Evolutionary conservation across 2,888 invertebrate species (phyloP).

Genomic region (Tenthredo mesomela): DNA sequence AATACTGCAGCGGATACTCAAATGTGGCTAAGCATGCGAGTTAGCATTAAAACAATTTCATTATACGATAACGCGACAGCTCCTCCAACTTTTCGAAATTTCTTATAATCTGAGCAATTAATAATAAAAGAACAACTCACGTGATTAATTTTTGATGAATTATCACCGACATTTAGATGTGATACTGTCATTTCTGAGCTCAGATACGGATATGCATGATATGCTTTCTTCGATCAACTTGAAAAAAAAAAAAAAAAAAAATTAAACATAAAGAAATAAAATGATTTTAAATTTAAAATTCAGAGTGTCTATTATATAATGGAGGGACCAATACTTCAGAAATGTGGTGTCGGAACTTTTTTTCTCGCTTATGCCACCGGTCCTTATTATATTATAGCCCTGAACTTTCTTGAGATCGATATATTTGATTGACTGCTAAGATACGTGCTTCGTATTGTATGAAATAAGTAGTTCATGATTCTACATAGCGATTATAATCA

Average conservation of each 20-base stretch:
- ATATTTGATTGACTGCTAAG: background rate
- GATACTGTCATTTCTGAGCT: background rate
- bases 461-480: constrained; percentile 13
- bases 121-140: background rate
- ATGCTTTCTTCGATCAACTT: background rate
- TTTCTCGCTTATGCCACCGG: background rate
- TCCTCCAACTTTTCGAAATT: background rate
- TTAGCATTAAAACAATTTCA: background rate
- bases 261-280: background rate
- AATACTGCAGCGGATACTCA: background rate
- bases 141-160: background rate
- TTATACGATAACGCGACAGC: background rate
- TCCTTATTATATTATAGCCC: constrained; percentile 1
- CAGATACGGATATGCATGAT: background rate
- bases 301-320: background rate
- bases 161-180: background rate
- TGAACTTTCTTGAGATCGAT: constrained; percentile 2
- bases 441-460: background rate
- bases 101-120: background rate
- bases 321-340: background rate
- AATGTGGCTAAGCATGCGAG: background rate
- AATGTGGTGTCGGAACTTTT: background rate
- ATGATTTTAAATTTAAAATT: background rate
- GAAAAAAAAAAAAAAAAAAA: background rate
- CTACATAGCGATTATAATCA: constrained; percentile 40